Percentiles rank a stretch among this genome's conserved stretches.
phyloP scores from a whole-genome alignment of 53 echinoderm and acorn worm genomes.

The Patiria pectinifera region DNA sequence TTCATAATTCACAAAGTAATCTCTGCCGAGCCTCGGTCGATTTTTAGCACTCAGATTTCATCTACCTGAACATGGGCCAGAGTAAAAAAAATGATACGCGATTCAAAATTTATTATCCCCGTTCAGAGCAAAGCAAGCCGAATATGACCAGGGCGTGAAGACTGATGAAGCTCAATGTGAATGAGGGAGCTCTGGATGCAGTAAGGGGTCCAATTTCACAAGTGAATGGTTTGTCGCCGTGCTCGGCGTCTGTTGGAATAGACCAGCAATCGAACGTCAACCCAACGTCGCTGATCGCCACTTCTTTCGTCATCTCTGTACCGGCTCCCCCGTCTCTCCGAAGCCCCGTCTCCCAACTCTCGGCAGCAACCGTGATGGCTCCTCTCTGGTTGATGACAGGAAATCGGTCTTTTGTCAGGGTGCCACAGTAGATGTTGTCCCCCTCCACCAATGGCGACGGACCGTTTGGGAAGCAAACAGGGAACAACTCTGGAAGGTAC shows the following conservation, averaged over 20 bases:
- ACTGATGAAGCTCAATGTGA: background rate
- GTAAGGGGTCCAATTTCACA: slow-evolving; percentile 51
- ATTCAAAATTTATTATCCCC: slow-evolving; percentile 15
- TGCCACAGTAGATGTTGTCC: slow-evolving; percentile 58
- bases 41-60: slow-evolving; percentile 3
- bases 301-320: slow-evolving; percentile 54
- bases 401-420: slow-evolving; percentile 53
- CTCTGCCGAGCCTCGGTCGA: background rate
- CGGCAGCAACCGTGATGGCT: slow-evolving; percentile 38
- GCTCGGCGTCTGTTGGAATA: slow-evolving; percentile 52
- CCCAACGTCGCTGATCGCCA: slow-evolving; percentile 46
- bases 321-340: slow-evolving; percentile 52
- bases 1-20: background rate
- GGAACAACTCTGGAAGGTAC: slow-evolving; percentile 57
- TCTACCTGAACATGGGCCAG: slow-evolving; percentile 2
- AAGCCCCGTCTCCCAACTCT: slow-evolving; percentile 46
- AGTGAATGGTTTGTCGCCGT: slow-evolving; percentile 57
- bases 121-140: slow-evolving; percentile 31
- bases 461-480: slow-evolving; percentile 56
- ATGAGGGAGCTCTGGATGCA: background rate
- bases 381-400: slow-evolving; percentile 56
- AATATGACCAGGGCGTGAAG: slow-evolving; percentile 1
- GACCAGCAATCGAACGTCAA: slow-evolving; percentile 58
- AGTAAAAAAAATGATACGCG: background rate
- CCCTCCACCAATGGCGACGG: slow-evolving; percentile 45